phyloP scores from a whole-genome alignment of 2,113 vertebrate genomes.

The Emydura subglobosa region DNA sequence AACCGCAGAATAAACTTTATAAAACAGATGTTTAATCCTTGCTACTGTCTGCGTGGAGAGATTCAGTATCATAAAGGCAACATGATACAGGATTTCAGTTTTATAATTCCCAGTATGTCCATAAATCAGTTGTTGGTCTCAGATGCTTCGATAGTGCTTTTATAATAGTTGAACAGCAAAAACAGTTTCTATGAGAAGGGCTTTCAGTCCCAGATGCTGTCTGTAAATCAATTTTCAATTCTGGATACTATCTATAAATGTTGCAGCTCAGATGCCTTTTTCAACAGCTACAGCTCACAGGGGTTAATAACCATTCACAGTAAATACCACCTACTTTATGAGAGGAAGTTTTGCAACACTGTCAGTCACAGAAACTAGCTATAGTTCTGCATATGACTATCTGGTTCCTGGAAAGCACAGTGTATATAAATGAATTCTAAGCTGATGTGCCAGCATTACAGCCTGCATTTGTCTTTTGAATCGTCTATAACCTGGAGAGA shows the following conservation, averaged over 20 bases:
- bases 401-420: background rate
- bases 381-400: background rate
- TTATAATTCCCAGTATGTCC: accelerated
- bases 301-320: background rate
- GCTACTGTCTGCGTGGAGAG: background rate
- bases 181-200: background rate
- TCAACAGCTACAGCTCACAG: background rate
- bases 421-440: background rate
- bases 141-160: background rate
- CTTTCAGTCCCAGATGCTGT: background rate
- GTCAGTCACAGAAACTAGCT: background rate
- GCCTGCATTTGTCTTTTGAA: too few species aligned
- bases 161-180: background rate
- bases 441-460: too few species aligned
- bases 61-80: background rate
- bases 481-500: too few species aligned
- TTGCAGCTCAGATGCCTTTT: background rate
- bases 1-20: background rate
- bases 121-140: background rate
- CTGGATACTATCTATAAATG: background rate
- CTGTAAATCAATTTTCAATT: background rate
- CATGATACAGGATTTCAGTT: accelerated
- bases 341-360: background rate
- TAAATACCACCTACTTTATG: background rate
- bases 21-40: background rate